Percentiles rank a stretch among this genome's conserved stretches.
These are phyloP conservation scores for Drosophila conformis DNA, from an alignment of 2,888 invertebrate genomes.

Conservation along the genomic window DNA sequence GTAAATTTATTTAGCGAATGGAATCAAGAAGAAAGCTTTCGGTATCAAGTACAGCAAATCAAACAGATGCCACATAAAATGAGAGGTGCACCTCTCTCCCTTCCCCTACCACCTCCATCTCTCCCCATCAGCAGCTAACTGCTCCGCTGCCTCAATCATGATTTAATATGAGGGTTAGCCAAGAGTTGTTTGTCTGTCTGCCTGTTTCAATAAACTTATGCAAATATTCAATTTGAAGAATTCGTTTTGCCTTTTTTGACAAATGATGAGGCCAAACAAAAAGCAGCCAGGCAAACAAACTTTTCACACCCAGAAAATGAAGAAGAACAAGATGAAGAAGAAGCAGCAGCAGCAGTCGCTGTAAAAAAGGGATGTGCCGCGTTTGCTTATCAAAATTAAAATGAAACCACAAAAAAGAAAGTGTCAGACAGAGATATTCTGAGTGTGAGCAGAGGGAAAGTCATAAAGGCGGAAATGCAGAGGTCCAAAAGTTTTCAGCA, in stretches of 20 bases:
- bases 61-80: conserved; percentile 43
- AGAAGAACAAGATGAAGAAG: not conserved
- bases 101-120: too few species aligned
- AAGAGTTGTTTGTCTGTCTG: conserved; percentile 21
- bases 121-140: not conserved
- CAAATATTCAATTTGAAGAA: conserved; percentile 75
- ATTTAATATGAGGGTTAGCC: conserved; percentile 32
- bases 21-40: conserved; percentile 30
- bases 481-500: conserved; percentile 61
- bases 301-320: conserved; percentile 63
- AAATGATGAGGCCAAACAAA: conserved; percentile 78
- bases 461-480: conserved; percentile 56
- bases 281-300: conserved; percentile 71
- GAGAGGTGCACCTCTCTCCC: not conserved
- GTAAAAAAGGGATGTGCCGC: conserved; percentile 59
- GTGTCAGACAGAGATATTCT: not conserved
- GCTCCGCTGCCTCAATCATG: not conserved
- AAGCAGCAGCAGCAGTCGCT: not conserved
- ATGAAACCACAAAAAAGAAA: conserved; percentile 53
- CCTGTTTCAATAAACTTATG: conserved; percentile 77
- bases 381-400: conserved; percentile 77
- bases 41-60: conserved; percentile 48
- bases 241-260: conserved; percentile 65
- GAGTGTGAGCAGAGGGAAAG: conserved; percentile 15
- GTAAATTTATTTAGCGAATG: conserved; percentile 13